Percentiles rank a stretch among this genome's conserved stretches.
These are phyloP conservation scores for Lerista edwardsae DNA, from an alignment of 2,797 vertebrate species.

Conservation along the genomic window DNA sequence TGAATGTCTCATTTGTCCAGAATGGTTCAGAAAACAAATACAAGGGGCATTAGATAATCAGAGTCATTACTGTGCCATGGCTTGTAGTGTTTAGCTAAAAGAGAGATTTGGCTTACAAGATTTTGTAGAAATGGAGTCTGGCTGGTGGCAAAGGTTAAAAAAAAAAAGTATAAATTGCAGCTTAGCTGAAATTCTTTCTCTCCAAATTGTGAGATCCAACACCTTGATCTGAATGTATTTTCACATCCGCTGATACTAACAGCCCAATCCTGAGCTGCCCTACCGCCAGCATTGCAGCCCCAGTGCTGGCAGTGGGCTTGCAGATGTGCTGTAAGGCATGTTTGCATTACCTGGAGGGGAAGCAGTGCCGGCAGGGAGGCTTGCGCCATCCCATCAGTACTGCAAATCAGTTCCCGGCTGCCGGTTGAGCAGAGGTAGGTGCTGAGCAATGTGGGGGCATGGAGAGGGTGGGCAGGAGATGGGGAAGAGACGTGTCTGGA, in stretches of 20 bases:
- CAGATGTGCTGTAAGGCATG: too few species aligned
- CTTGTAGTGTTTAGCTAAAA: constrained; percentile 51
- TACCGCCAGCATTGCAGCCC: too few species aligned
- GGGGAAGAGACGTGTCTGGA: too few species aligned
- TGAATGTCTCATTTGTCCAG: constrained; percentile 51
- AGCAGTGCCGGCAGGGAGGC: too few species aligned
- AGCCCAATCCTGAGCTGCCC: too few species aligned
- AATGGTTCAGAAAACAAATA: constrained; percentile 53
- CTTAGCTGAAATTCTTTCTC: constrained; percentile 37
- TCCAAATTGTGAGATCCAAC: background rate
- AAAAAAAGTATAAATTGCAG: constrained; percentile 33
- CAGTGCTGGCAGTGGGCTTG: too few species aligned
- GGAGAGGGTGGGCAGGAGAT: too few species aligned
- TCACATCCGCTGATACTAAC: background rate
- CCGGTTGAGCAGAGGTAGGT: too few species aligned
- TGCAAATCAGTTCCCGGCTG: too few species aligned
- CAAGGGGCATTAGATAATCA: constrained; percentile 51
- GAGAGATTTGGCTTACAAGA: constrained; percentile 51
- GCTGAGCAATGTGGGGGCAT: too few species aligned
- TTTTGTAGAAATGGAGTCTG: constrained; percentile 31
- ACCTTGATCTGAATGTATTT: background rate
- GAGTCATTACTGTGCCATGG: constrained; percentile 49
- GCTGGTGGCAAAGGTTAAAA: constrained; percentile 50
- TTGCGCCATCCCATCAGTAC: too few species aligned
- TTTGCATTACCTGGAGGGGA: too few species aligned